Evolutionary conservation across 2,888 invertebrate species (phyloP).

Genomic region (Quadroppia sp.): DNA sequence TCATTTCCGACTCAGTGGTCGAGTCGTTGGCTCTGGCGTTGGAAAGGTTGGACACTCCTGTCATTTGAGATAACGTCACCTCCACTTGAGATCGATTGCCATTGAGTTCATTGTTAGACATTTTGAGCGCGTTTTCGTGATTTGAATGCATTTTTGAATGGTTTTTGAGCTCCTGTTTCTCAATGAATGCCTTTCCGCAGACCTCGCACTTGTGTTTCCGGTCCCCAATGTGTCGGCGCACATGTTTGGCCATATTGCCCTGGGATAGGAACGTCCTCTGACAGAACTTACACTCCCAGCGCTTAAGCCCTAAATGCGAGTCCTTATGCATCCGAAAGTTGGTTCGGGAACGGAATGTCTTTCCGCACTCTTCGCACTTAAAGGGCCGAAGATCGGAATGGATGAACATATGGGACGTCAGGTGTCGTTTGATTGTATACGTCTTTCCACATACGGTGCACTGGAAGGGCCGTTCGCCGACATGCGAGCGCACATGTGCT

Average conservation of each 20-base stretch:
- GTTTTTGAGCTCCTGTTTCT: constrained; percentile 47
- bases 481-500: constrained; percentile 47
- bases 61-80: not conserved
- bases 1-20: not conserved
- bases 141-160: constrained; percentile 49
- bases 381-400: constrained; percentile 44
- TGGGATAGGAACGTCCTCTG: constrained; percentile 45
- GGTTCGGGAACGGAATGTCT: constrained; percentile 45
- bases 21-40: not conserved
- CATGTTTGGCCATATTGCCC: constrained; percentile 47
- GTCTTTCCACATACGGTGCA: constrained; percentile 48
- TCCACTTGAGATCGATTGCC: not conserved
- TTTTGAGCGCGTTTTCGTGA: not conserved
- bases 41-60: constrained; percentile 2
- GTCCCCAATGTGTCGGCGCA: constrained; percentile 46
- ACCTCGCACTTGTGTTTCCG: constrained; percentile 46
- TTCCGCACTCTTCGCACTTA: constrained; percentile 46
- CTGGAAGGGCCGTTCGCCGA: constrained; percentile 48
- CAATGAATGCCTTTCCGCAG: constrained; percentile 47
- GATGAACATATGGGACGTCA: constrained; percentile 47
- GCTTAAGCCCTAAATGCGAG: constrained; percentile 45
- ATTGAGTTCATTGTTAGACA: not conserved
- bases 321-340: constrained; percentile 46
- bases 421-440: constrained; percentile 47
- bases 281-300: constrained; percentile 45